A percentile compares a stretch with the other conserved stretches of the same genome.
Conservation (phyloP, 53 echinoderm and acorn worm genomes). For the Hippasteria phrygiana region DNA sequence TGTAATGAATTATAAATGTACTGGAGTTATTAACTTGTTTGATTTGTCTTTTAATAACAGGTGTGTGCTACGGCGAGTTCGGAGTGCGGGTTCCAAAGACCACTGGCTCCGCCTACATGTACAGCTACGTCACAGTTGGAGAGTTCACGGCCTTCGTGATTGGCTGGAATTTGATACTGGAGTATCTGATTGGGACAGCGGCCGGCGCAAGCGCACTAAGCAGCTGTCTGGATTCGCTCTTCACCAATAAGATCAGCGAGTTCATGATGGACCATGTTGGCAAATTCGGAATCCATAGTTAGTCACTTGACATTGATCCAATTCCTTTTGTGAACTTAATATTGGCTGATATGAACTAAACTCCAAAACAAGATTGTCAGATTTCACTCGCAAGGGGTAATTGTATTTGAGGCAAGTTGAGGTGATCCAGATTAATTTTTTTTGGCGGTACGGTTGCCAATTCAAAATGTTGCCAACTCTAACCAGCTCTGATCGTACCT, state of each 20-base stretch:
- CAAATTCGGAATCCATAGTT: conserved; percentile 93
- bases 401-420: no score
- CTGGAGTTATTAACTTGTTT: background rate
- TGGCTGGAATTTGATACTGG: conserved; percentile 97
- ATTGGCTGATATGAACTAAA: no score
- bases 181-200: conserved; percentile 97
- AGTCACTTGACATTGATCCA: conserved; percentile 26
- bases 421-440: no score
- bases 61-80: conserved; percentile 98
- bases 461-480: no score
- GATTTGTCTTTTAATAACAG: conserved; percentile 43
- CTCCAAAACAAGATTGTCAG: no score
- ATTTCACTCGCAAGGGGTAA: no score
- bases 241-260: conserved; percentile 86
- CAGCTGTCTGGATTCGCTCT: conserved; percentile 92
- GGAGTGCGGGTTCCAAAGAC: conserved; percentile 97
- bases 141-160: conserved; percentile 96
- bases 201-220: conserved; percentile 99
- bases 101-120: conserved; percentile 98
- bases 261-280: conserved; percentile 95
- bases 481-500: no score
- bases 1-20: no score
- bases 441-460: no score
- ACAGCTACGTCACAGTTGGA: conserved; percentile 99
- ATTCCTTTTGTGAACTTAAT: background rate